Evolutionary conservation across 2,888 invertebrate genomes (phyloP).

Genomic region (Drosophila mettleri): DNA sequence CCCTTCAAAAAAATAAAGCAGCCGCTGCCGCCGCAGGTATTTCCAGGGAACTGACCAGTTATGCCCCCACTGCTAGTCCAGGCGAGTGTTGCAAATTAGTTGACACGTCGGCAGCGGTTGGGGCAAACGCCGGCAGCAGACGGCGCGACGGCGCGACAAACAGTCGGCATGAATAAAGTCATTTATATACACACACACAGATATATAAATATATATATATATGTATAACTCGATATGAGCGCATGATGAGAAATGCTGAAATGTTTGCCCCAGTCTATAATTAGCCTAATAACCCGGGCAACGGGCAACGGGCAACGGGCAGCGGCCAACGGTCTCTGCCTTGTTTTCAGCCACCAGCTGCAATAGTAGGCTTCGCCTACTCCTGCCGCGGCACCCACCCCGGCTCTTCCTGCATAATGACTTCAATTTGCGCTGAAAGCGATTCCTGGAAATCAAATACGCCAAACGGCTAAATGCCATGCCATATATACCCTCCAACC

Average conservation of each 20-base stretch:
- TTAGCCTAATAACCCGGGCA: conserved; percentile 78
- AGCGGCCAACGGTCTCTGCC: conserved; percentile 12
- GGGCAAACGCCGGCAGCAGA: conserved; percentile 35
- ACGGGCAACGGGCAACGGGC: conserved; percentile 40
- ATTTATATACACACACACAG: conserved; percentile 49
- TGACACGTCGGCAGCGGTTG: conserved; percentile 75
- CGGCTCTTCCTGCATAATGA: conserved; percentile 64
- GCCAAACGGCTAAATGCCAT: conserved; percentile 79
- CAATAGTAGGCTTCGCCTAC: conserved; percentile 17
- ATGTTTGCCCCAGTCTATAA: conserved; percentile 71
- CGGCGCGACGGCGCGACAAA: conserved; percentile 66
- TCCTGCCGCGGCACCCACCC: background rate
- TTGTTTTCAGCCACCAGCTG: conserved; percentile 35
- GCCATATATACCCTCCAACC: conserved; percentile 59
- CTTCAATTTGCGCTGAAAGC: conserved; percentile 80
- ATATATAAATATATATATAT: conserved; percentile 16
- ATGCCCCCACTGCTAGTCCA: conserved; percentile 1
- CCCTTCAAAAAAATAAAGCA: conserved; percentile 50
- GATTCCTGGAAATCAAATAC: conserved; percentile 82
- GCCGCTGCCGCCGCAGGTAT: conserved; percentile 68
- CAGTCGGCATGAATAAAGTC: conserved; percentile 80
- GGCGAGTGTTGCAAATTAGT: conserved; percentile 83
- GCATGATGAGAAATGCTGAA: conserved; percentile 64
- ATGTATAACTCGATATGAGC: conserved; percentile 49
- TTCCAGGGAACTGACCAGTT: conserved; percentile 70